Evolutionary conservation across 2,888 invertebrate genomes (phyloP).

Genomic region (Mesoligia furuncula): DNA sequence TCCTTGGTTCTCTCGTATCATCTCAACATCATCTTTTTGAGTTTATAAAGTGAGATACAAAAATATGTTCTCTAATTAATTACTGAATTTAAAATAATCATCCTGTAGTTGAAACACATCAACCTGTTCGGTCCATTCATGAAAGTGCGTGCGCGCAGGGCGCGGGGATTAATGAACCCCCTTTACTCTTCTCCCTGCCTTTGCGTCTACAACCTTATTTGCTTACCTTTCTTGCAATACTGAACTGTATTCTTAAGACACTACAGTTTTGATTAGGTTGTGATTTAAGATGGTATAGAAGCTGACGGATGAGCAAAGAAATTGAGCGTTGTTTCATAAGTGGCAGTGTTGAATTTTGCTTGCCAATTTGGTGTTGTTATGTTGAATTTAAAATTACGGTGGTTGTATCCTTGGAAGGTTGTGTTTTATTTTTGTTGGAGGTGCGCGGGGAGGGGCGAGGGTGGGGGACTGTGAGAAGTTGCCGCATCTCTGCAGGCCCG

Average conservation of each 20-base stretch:
- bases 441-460: slow-evolving; percentile 70
- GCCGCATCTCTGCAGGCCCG: slow-evolving; percentile 81
- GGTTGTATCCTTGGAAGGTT: slow-evolving; percentile 90
- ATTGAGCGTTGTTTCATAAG: slow-evolving; percentile 65
- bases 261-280: slow-evolving; percentile 68
- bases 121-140: slow-evolving; percentile 90
- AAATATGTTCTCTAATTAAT: slow-evolving; percentile 5
- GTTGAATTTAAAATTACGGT: slow-evolving; percentile 85
- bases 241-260: slow-evolving; percentile 65
- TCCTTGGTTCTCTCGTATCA: slow-evolving; percentile 3
- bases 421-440: slow-evolving; percentile 84
- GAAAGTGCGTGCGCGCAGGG: slow-evolving; percentile 91
- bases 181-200: slow-evolving; percentile 79
- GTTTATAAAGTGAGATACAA: background rate
- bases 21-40: background rate
- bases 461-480: slow-evolving; percentile 87
- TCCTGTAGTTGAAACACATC: slow-evolving; percentile 86
- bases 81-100: slow-evolving; percentile 66
- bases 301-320: slow-evolving; percentile 50
- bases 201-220: slow-evolving; percentile 79
- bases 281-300: slow-evolving; percentile 21
- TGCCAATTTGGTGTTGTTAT: slow-evolving; percentile 67
- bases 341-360: slow-evolving; percentile 72
- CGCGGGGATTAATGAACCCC: slow-evolving; percentile 90
- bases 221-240: slow-evolving; percentile 59